These are phyloP conservation scores for Arenicola marina DNA, from an alignment of 2,888 invertebrate genomes.

Conservation along the genomic window DNA sequence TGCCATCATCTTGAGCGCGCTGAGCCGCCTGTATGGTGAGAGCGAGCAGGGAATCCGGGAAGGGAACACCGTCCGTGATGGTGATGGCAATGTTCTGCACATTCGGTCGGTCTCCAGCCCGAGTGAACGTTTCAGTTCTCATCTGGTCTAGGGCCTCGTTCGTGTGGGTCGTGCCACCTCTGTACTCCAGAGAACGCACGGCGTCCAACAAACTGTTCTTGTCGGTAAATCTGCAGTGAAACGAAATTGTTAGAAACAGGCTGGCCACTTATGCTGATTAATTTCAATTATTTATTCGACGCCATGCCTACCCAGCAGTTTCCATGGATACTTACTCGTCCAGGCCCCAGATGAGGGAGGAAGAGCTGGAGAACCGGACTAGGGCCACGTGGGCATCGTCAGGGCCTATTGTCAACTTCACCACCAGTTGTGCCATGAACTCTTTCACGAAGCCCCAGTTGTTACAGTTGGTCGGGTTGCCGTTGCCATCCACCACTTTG, in stretches of 20 bases:
- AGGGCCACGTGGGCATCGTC: neutral
- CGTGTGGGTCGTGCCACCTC: neutral
- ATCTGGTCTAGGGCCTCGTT: neutral
- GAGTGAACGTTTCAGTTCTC: neutral
- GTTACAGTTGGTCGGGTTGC: neutral
- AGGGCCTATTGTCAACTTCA: neutral
- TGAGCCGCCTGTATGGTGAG: neutral
- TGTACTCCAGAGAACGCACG: neutral
- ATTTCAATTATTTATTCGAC: too few species aligned
- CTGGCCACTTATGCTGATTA: too few species aligned
- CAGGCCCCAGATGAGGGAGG: neutral
- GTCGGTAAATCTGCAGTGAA: too few species aligned
- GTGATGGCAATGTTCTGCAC: neutral
- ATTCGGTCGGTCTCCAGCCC: neutral
- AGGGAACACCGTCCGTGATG: neutral
- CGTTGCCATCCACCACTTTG: neutral
- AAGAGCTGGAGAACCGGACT: neutral
- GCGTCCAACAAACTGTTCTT: too few species aligned
- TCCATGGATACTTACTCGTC: conserved; percentile 3
- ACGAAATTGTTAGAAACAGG: too few species aligned
- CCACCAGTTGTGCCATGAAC: neutral
- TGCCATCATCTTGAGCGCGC: neutral
- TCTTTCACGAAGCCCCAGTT: neutral
- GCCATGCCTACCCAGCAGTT: too few species aligned
- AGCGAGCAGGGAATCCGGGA: neutral